These are phyloP conservation scores for Sebastiscus albofasciatus DNA, from an alignment of 2,797 vertebrate genomes.

Conservation along the genomic window DNA sequence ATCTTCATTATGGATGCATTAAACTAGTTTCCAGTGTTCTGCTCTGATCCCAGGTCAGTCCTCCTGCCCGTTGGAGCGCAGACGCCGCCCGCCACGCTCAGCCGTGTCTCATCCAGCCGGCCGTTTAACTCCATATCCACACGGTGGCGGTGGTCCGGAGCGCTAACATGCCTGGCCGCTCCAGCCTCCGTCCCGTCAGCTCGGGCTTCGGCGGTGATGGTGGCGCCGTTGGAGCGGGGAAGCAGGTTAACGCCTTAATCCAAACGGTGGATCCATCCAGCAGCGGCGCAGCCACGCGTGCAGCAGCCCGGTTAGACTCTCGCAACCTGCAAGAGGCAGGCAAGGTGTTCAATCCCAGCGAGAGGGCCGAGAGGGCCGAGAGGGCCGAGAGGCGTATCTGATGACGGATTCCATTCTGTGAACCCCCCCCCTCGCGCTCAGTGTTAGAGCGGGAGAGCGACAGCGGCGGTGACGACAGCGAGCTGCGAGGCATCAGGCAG, in stretches of 20 bases:
- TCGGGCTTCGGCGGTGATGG: not conserved
- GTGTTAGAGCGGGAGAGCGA: conserved; percentile 16
- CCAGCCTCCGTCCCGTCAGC: conserved; percentile 25
- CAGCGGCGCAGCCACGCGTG: conserved; percentile 49
- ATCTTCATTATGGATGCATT: conserved; percentile 14
- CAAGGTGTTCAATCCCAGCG: conserved; percentile 59
- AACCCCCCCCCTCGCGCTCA: not conserved
- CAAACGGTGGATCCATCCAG: conserved; percentile 48
- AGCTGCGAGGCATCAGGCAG: conserved; percentile 40
- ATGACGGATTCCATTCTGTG: conserved; percentile 62
- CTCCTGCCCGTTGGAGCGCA: conserved; percentile 5
- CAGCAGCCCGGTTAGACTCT: conserved; percentile 30
- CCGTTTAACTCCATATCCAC: conserved; percentile 28
- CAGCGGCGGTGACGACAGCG: not conserved
- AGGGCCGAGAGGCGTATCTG: conserved; percentile 57
- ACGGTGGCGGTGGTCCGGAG: conserved; percentile 33
- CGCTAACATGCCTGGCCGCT: conserved; percentile 33
- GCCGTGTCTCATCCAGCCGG: conserved; percentile 14
- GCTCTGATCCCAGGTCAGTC: conserved; percentile 26
- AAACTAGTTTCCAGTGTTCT: not conserved
- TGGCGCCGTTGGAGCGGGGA: conserved; percentile 36
- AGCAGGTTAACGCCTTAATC: conserved; percentile 65
- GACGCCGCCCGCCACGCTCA: not conserved
- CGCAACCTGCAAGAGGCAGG: conserved; percentile 45
- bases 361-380: not conserved